These are phyloP conservation scores for Epinephelus coioides DNA, from an alignment of 2,797 vertebrate species.

Conservation along the genomic window DNA sequence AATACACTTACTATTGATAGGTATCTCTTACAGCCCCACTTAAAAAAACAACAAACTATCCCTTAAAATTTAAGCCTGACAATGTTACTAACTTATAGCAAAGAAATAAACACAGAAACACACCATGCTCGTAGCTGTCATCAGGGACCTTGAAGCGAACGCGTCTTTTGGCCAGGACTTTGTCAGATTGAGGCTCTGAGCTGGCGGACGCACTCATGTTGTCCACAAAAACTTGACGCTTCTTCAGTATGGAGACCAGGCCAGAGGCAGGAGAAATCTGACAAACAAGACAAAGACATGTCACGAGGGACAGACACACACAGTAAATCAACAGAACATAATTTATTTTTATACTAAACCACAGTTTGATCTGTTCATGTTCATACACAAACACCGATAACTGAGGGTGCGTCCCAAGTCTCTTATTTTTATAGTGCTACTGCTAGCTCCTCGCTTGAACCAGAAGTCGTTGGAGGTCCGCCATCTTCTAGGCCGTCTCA, in stretches of 20 bases:
- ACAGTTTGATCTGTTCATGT: neutral
- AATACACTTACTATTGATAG: too few species aligned
- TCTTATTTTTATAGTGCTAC: too few species aligned
- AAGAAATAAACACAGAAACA: constrained; percentile 14
- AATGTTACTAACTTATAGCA: neutral
- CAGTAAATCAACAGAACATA: neutral
- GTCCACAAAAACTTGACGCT: constrained; percentile 73
- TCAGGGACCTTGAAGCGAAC: constrained; percentile 95
- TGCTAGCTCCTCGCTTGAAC: too few species aligned
- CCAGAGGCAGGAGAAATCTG: constrained; percentile 91
- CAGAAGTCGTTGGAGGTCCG: too few species aligned
- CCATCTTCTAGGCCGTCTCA: too few species aligned
- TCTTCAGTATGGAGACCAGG: constrained; percentile 97
- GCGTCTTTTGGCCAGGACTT: constrained; percentile 88
- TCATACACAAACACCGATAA: neutral
- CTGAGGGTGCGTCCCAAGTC: too few species aligned
- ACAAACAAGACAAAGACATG: neutral
- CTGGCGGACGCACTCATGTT: constrained; percentile 58
- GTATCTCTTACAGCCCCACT: too few species aligned
- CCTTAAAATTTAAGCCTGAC: neutral
- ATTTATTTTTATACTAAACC: constrained; percentile 16
- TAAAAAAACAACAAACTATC: too few species aligned
- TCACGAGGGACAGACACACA: constrained; percentile 1
- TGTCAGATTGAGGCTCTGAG: constrained; percentile 66
- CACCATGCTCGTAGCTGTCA: constrained; percentile 92